phyloP scores from a whole-genome alignment of 2,888 invertebrate species.

The Xanthia icteritia region DNA sequence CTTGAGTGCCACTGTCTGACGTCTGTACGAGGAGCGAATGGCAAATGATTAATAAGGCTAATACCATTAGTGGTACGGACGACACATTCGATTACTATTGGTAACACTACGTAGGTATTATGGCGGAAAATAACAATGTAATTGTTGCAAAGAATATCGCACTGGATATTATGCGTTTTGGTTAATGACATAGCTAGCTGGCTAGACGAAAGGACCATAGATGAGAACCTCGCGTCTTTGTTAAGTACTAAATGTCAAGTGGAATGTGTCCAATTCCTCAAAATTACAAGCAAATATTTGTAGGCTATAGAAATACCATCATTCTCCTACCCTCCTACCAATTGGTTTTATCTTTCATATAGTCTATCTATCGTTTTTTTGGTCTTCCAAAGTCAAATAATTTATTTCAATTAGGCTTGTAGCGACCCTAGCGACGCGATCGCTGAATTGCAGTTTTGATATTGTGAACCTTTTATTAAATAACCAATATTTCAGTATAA shows the following conservation, averaged over 20 bases:
- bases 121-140: slow-evolving; percentile 29
- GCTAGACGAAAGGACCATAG: not conserved
- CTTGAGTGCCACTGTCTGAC: slow-evolving; percentile 72
- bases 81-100: slow-evolving; percentile 78
- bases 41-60: slow-evolving; percentile 88
- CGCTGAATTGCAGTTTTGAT: no score
- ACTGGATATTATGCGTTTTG: not conserved
- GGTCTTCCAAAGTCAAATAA: no score
- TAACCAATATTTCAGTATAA: no score
- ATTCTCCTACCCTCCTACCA: no score
- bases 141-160: slow-evolving; percentile 24
- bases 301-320: not conserved
- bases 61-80: slow-evolving; percentile 82
- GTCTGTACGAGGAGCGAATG: slow-evolving; percentile 84
- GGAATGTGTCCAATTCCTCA: not conserved
- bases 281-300: slow-evolving; percentile 9
- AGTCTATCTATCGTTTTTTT: not conserved
- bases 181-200: not conserved
- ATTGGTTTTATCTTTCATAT: not conserved
- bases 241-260: not conserved
- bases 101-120: slow-evolving; percentile 45
- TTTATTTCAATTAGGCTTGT: no score
- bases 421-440: no score
- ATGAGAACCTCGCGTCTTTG: not conserved
- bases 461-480: no score